Conservation (phyloP, 2,797 vertebrate genomes). For the Pteropus rufus region DNA sequence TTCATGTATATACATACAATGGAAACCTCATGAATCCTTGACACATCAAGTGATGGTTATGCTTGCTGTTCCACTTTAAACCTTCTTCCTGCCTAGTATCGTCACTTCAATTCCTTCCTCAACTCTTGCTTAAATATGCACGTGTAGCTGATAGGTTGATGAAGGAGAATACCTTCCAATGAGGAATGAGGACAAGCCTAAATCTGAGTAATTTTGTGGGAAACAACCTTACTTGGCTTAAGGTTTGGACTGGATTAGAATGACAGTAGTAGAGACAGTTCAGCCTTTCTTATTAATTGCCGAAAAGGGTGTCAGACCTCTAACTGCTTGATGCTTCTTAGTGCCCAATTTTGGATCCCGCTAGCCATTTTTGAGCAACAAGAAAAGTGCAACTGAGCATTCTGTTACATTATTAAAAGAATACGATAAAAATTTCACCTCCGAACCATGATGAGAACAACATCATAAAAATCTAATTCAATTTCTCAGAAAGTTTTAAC, state of each 20-base stretch:
- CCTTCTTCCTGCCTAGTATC: neutral
- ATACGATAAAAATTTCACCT: neutral
- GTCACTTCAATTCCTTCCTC: neutral
- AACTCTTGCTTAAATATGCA: neutral
- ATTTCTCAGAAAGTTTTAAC: neutral
- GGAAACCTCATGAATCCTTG: neutral
- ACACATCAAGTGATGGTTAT: neutral
- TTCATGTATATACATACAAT: neutral
- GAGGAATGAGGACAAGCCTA: neutral
- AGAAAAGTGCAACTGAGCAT: neutral
- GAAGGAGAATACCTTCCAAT: neutral
- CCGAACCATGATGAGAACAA: neutral
- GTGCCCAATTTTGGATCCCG: neutral
- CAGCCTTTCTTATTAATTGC: neutral
- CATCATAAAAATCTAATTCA: neutral
- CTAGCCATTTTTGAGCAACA: neutral
- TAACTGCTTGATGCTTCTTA: neutral
- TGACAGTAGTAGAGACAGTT: neutral
- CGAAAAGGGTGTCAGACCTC: rapidly evolving
- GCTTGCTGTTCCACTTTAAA: neutral
- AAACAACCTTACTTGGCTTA: neutral
- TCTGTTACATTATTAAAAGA: neutral
- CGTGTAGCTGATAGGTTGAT: neutral
- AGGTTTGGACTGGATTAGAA: neutral
- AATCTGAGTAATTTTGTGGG: neutral